These are phyloP conservation scores for Bradypodion ventrale DNA, from an alignment of 2,797 vertebrate genomes.

Conservation along the genomic window DNA sequence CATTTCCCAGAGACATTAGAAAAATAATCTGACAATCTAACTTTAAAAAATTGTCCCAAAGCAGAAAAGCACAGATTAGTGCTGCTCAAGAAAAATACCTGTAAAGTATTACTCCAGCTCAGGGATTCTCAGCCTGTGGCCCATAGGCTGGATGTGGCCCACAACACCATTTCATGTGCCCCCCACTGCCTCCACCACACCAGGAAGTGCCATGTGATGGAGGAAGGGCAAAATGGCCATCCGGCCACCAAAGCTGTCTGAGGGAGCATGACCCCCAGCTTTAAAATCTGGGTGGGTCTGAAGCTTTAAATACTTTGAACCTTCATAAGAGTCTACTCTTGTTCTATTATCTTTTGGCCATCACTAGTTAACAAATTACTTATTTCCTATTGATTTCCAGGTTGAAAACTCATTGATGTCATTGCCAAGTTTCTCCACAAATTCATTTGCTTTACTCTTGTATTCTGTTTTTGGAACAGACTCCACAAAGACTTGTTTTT, in stretches of 20 bases:
- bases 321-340: constrained; percentile 67
- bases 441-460: constrained; percentile 16
- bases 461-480: constrained; percentile 15
- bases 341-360: constrained; percentile 18
- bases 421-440: constrained; percentile 18
- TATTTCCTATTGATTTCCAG: constrained; percentile 27
- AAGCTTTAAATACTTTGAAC: constrained; percentile 72
- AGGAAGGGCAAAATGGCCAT: too few species aligned
- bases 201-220: too few species aligned
- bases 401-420: constrained; percentile 31
- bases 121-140: too few species aligned
- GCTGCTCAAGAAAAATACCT: neutral
- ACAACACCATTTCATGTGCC: too few species aligned
- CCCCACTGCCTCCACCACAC: too few species aligned
- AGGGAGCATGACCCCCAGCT: too few species aligned
- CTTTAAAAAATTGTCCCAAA: neutral
- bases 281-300: constrained; percentile 75
- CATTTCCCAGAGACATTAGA: fast-evolving
- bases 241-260: too few species aligned
- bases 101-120: too few species aligned
- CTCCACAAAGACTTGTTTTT: constrained; percentile 17
- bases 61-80: neutral
- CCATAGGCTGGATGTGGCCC: too few species aligned
- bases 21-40: neutral
- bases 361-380: neutral